Evolutionary conservation across 2,113 vertebrate genomes (phyloP).

Genomic region (Toxotes jaculatrix): DNA sequence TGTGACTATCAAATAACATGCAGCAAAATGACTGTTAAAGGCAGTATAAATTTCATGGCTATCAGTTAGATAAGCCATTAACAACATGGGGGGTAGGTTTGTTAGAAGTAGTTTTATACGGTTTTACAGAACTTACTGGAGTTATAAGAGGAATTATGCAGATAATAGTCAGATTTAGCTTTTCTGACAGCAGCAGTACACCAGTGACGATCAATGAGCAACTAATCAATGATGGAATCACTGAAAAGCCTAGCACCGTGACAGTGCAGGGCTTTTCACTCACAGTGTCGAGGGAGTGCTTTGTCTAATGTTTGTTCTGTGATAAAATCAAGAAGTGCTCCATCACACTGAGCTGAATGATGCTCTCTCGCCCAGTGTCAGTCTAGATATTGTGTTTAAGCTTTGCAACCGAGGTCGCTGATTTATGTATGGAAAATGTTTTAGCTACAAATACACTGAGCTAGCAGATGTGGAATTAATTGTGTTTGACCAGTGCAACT

Average conservation of each 20-base stretch:
- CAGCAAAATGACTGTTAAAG: no score
- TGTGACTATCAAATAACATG: no score
- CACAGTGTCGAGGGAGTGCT: not conserved
- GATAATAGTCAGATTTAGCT: no score
- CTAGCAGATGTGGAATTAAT: slow-evolving; percentile 52
- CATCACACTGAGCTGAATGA: not conserved
- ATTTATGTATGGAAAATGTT: slow-evolving; percentile 8
- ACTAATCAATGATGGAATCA: slow-evolving; percentile 22
- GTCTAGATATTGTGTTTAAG: not conserved
- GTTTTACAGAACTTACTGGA: no score
- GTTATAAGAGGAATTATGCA: no score
- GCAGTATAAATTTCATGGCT: no score
- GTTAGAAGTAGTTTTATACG: no score
- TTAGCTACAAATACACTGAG: not conserved
- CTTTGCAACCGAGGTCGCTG: slow-evolving; percentile 11
- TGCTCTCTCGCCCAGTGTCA: not conserved
- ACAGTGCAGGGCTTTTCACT: not conserved
- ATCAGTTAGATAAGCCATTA: no score
- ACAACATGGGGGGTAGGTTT: no score
- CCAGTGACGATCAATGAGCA: not conserved
- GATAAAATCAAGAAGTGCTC: not conserved
- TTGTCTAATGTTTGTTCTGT: slow-evolving; percentile 11
- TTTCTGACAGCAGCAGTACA: no score
- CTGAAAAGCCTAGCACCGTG: not conserved
- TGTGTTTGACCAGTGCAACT: slow-evolving; percentile 13